These are phyloP conservation scores for Urocynchramus pylzowi DNA, from an alignment of 2,113 vertebrate species.

Conservation along the genomic window DNA sequence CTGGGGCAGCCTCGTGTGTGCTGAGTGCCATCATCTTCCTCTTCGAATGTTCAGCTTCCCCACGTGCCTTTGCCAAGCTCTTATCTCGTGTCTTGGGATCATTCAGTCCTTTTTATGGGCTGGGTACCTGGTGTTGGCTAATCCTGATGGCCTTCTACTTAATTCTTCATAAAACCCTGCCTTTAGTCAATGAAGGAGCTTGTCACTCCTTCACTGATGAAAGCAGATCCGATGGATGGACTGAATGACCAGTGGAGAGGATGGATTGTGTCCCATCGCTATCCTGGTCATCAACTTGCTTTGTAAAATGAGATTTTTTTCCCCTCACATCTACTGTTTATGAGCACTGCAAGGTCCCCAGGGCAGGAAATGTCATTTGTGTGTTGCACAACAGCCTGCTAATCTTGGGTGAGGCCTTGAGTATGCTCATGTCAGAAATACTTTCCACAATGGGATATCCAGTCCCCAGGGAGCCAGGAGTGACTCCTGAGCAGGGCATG, in stretches of 20 bases:
- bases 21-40: neutral
- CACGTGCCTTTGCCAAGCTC: neutral
- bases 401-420: slow-evolving; percentile 47
- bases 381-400: slow-evolving; percentile 12
- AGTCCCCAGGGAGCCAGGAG: neutral
- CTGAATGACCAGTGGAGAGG: neutral
- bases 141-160: neutral
- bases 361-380: neutral
- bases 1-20: neutral
- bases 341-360: neutral
- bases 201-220: neutral
- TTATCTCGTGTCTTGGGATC: neutral
- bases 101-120: neutral
- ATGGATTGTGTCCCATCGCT: neutral
- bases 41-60: neutral
- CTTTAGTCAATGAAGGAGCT: neutral
- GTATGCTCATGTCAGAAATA: slow-evolving; percentile 18
- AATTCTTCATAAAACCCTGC: neutral
- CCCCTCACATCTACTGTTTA: neutral
- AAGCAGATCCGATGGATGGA: too few relatives aligned
- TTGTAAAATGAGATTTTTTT: neutral
- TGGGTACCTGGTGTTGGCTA: neutral
- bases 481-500: neutral
- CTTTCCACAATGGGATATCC: slow-evolving; percentile 35
- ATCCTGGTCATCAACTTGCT: neutral